Base-by-base conservation (phyloP, 2,113 vertebrate species). In the Galemys pyrenaicus region DNA sequence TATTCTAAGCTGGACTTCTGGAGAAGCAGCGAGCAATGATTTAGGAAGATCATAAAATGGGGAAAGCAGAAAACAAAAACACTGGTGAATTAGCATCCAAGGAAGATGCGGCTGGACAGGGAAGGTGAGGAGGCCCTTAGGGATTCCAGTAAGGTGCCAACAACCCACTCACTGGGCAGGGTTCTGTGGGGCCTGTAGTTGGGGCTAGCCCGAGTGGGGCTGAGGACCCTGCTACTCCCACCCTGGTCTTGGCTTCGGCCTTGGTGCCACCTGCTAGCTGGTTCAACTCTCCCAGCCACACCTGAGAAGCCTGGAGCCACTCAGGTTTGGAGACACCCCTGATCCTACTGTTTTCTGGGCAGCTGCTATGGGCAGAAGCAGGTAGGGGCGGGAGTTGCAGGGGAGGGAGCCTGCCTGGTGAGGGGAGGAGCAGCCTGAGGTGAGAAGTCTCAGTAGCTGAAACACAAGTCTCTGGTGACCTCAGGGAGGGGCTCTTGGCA, bases 121-220 rank as follows among this genome's bases (percentile, higher is more conserved):
- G 8, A 49, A 11, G 46, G 46, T n/a, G 44, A 9, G 7, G 46
- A 49, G 46, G 46, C 46, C 46, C 46, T 49, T 11, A 44, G 46
- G 46, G 46, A 7, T 49, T 11, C 46, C 46, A 8, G 7, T 12
- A 49, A 49, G 46, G 46, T 49, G 56, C 15, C 46, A 0, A 54
- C 15, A n/a, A 6, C 13, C 13, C 6, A 2, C 5, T 0, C 0
- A n/a, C n/a, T n/a, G 8, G 49, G 51, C 16, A 4, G 0, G 4
- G 28, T 2, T 56, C 60, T 60, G 60, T 13, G 62, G 37, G 44
- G 22, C 58, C 3, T 44, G 37, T 1, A 32, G 58, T 6, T 44
- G 44, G 56, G 58, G 11, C 2, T 0, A 12, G 11, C 39, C 51
- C 24, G 32, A 1, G 2, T 3, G 54, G 10, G 10, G 30, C 37